Base-by-base conservation (phyloP, 2,113 vertebrate species). In the Vireo altiloquus region DNA sequence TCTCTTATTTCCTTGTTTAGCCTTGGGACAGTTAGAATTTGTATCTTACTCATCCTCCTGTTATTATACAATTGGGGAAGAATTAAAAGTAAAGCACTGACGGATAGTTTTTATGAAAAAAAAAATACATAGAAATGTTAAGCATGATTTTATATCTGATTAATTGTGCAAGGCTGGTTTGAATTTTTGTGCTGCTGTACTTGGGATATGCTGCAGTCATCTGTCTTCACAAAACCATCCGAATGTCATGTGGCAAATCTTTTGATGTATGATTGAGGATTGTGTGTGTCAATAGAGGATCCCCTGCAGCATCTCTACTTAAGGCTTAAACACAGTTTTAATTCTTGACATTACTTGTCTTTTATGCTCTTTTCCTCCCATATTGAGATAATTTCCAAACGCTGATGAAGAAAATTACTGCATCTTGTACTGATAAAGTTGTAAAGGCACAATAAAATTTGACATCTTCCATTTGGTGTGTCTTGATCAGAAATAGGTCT, bases 381-480 rank as follows among this genome's bases (percentile, higher is more conserved):
- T 93, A 56, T 60, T 64, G 74, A 96, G 81, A 82, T 82, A 66
- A 95, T 94, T 95, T 89, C 81, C 49, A 56, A 78, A 66, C 0
- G 12, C 69, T 69, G 66, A 88, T 90, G 91, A 92, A 72, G 86
- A 80, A 90, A 94, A 96, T 92, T 54, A 68, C 64, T 78, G 71
- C 76, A 57, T 90, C 91, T 72, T 80, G 22, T 31, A 18, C 91
- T 68, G 84, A 71, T 71, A 21, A 6, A 75, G 70, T 66, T 89
- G 64, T 74, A 83, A 80, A 94, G 92, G 82, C 91, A 90, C 90
- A 92, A 70, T 93, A 89, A 94, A 88, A 83, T 63, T 66, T 96
- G 92, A 94, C 71, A 50, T 78, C 86, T 90, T 86, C 80, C 76
- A 89, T 82, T 92, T 93, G 74, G 72, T 56, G 42, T 89, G 52